Percentiles rank a stretch among this genome's conserved stretches.
These are phyloP conservation scores for Eumacrocentrus americanus DNA, from an alignment of 2,888 invertebrate genomes.

Conservation along the genomic window DNA sequence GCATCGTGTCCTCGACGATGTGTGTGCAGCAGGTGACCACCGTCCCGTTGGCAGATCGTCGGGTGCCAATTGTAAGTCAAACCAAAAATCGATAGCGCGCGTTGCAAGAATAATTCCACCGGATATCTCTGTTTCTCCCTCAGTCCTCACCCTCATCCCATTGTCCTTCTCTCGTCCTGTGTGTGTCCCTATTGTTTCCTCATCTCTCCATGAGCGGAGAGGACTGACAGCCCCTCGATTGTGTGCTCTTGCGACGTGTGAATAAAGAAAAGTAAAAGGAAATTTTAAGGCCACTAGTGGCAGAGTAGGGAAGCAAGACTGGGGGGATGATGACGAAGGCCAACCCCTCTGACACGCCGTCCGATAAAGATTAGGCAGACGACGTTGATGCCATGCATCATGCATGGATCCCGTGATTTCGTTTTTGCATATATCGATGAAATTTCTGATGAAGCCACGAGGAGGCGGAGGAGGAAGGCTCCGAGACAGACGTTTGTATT, in stretches of 20 bases:
- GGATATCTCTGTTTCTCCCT: conserved; percentile 4
- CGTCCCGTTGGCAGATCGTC: conserved; percentile 35
- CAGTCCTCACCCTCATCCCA: not conserved
- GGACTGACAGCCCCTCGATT: not conserved
- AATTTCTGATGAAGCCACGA: not conserved
- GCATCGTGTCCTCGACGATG: conserved; percentile 7
- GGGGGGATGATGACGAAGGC: conserved; percentile 21
- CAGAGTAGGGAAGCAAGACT: conserved; percentile 2
- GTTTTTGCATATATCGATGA: not conserved
- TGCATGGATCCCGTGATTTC: conserved; percentile 11
- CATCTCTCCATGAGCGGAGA: too few relatives aligned
- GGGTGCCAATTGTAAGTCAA: conserved; percentile 33
- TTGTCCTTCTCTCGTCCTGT: not conserved
- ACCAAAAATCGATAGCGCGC: conserved; percentile 30
- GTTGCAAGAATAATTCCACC: conserved; percentile 21
- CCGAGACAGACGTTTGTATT: not conserved
- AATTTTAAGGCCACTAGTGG: conserved; percentile 16
- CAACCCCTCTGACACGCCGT: conserved; percentile 33
- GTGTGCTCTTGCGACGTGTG: not conserved
- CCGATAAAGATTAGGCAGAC: conserved; percentile 38
- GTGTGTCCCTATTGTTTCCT: not conserved
- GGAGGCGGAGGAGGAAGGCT: not conserved
- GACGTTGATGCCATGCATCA: not conserved
- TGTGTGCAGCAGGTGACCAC: conserved; percentile 7
- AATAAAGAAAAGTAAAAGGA: not conserved